phyloP scores from a whole-genome alignment of 2,797 vertebrate species.

The Typhlichthys eigenmanni region DNA sequence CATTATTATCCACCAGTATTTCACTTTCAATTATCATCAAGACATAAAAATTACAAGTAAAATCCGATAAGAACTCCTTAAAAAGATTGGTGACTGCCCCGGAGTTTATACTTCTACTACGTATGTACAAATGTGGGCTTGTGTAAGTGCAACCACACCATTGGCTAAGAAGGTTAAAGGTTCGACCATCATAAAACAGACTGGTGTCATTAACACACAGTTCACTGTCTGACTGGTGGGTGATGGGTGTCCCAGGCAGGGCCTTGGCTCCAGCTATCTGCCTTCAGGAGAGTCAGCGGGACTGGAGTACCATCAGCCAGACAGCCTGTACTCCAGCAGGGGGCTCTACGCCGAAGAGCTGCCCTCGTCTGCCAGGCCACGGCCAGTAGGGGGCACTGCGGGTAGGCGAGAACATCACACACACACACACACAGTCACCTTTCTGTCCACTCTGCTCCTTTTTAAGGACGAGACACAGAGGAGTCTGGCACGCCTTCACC shows the following conservation, averaged over 20 bases:
- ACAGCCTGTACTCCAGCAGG: slow-evolving; percentile 82
- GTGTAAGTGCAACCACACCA: too few species aligned
- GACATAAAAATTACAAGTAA: too few species aligned
- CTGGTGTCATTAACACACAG: not conserved
- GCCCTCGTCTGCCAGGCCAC: slow-evolving; percentile 87
- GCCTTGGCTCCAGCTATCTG: slow-evolving; percentile 81
- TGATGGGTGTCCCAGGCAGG: slow-evolving; percentile 73
- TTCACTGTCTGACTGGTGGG: not conserved
- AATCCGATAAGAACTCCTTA: too few species aligned
- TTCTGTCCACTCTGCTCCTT: too few species aligned
- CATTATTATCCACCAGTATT: too few species aligned
- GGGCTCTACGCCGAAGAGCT: slow-evolving; percentile 85
- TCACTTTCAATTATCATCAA: too few species aligned
- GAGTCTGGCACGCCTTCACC: not conserved
- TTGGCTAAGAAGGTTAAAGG: too few species aligned
- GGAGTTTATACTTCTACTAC: too few species aligned
- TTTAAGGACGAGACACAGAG: not conserved
- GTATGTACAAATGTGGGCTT: too few species aligned
- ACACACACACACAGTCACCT: not conserved
- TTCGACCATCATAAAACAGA: too few species aligned
- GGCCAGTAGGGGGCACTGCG: slow-evolving; percentile 91
- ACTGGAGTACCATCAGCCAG: slow-evolving; percentile 68
- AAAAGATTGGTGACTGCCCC: too few species aligned
- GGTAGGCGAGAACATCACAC: slow-evolving; percentile 71
- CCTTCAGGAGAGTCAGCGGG: slow-evolving; percentile 75